A percentile compares a stretch with the other conserved stretches of the same genome.
Conservation (phyloP, 2,797 vertebrate genomes). For the Euthynnus affinis region DNA sequence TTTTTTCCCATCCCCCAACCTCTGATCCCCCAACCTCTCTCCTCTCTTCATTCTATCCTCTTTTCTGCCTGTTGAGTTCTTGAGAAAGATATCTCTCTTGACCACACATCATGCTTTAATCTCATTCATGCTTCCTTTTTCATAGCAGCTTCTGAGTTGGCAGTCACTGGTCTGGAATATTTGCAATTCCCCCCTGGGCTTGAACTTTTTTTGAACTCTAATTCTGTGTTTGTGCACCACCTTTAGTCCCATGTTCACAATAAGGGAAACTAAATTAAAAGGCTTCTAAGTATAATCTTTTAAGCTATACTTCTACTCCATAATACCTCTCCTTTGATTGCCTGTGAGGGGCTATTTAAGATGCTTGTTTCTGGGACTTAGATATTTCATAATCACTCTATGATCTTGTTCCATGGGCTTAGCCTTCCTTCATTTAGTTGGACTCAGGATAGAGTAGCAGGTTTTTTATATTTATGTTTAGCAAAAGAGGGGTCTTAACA, state of each 20-base stretch:
- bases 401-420: constrained; percentile 64
- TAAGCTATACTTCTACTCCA: constrained; percentile 76
- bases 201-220: constrained; percentile 45
- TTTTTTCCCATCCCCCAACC: constrained; percentile 21
- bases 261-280: constrained; percentile 72
- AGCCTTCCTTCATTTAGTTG: constrained; percentile 37
- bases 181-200: constrained; percentile 23
- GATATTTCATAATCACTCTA: constrained; percentile 71
- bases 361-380: constrained; percentile 68
- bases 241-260: constrained; percentile 64
- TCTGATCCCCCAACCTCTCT: not conserved
- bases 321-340: constrained; percentile 73
- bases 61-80: constrained; percentile 68
- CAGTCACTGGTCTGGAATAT: constrained; percentile 42
- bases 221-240: constrained; percentile 60
- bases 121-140: constrained; percentile 56
- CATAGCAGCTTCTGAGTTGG: constrained; percentile 29
- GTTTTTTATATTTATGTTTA: constrained; percentile 31
- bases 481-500: not conserved
- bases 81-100: constrained; percentile 64
- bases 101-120: constrained; percentile 69
- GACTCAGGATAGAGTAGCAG: constrained; percentile 20
- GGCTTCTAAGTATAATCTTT: constrained; percentile 73
- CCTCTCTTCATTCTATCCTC: constrained; percentile 57
- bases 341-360: constrained; percentile 62